These are phyloP conservation scores for Eidolon dupreanum DNA, from an alignment of 2,797 vertebrate genomes.

Conservation along the genomic window DNA sequence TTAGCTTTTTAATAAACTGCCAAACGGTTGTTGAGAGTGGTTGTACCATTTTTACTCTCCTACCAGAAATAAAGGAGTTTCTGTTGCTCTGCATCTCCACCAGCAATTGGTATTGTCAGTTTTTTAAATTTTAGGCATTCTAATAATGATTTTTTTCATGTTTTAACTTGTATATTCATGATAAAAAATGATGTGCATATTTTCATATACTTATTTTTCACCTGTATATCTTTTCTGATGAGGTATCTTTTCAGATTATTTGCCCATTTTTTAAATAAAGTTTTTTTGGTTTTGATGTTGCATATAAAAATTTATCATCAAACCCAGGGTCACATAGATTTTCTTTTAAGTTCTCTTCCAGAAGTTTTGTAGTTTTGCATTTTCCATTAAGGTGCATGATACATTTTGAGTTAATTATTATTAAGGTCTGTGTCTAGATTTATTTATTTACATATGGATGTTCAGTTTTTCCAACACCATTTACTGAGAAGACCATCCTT, in stretches of 20 bases:
- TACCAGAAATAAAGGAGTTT: neutral
- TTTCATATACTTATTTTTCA: neutral
- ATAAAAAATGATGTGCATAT: neutral
- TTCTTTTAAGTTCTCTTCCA: neutral
- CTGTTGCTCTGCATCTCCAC: neutral
- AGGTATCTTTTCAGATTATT: neutral
- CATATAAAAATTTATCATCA: neutral
- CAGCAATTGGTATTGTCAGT: neutral
- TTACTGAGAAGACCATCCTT: neutral
- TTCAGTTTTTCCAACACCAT: neutral
- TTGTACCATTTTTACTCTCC: neutral
- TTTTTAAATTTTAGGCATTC: neutral
- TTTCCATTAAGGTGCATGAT: neutral
- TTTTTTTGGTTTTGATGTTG: neutral
- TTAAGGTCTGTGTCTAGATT: neutral
- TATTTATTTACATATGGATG: neutral
- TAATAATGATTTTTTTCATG: neutral
- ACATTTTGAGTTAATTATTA: neutral
- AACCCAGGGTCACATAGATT: neutral
- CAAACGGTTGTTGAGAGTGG: neutral
- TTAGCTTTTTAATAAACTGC: neutral
- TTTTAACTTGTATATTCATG: neutral
- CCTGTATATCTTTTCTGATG: neutral
- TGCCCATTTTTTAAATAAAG: neutral
- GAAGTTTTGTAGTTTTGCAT: conserved; percentile 5